A percentile compares a stretch with the other conserved stretches of the same genome.
Evolutionary conservation across 2,888 invertebrate genomes (phyloP).

Genomic region (Ceraclea dissimilis): DNA sequence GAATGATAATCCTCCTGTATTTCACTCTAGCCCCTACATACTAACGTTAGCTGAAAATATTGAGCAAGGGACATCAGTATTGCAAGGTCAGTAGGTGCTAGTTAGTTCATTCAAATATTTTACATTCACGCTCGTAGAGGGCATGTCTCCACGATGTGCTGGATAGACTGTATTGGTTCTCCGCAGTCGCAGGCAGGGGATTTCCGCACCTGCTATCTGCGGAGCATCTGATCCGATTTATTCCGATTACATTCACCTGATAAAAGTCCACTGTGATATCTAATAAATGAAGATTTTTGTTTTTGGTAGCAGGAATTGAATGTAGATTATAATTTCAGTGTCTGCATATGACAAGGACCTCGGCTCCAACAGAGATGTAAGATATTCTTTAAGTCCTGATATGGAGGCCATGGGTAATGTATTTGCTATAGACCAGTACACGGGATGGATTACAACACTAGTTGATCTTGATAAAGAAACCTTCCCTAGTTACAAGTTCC

Average conservation of each 20-base stretch:
- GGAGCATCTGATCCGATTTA: neutral
- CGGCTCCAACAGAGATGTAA: slow-evolving; percentile 78
- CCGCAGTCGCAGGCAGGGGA: no score
- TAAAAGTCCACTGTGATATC: neutral
- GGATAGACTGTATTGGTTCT: no score
- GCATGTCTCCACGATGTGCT: no score
- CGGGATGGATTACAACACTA: slow-evolving; percentile 79
- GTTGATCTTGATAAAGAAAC: slow-evolving; percentile 70
- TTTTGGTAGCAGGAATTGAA: no score
- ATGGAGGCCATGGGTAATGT: slow-evolving; percentile 55
- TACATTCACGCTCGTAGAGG: neutral
- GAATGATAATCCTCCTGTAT: slow-evolving; percentile 83
- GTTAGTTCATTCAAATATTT: neutral
- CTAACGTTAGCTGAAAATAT: slow-evolving; percentile 76
- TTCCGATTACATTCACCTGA: neutral
- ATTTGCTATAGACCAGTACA: slow-evolving; percentile 79
- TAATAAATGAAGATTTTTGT: no score
- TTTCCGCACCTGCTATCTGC: no score
- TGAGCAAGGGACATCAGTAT: slow-evolving; percentile 65
- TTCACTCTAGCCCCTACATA: slow-evolving; percentile 77
- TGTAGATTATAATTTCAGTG: slow-evolving; percentile 32
- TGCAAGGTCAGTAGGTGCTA: slow-evolving; percentile 58
- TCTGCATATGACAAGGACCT: slow-evolving; percentile 57
- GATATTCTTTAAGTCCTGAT: slow-evolving; percentile 68
- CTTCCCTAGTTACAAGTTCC: slow-evolving; percentile 65